These are phyloP conservation scores for Myotis lucifugus DNA, from an alignment of 2,113 vertebrate species.

Conservation along the genomic window DNA sequence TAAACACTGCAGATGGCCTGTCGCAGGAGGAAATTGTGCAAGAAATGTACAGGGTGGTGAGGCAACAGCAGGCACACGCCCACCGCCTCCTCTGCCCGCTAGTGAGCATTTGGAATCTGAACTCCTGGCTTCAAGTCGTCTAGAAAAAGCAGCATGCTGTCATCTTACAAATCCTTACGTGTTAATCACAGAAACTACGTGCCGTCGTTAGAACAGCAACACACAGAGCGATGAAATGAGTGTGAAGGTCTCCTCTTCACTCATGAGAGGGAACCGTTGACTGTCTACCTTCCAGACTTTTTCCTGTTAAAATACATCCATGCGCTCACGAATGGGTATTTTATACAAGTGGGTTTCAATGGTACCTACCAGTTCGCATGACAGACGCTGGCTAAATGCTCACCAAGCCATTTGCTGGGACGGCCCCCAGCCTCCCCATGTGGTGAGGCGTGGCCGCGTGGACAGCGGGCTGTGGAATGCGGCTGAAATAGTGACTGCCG, in stretches of 20 bases:
- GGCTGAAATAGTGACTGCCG: background rate
- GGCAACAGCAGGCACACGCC: accelerated
- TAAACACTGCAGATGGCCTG: background rate
- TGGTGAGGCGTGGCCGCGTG: background rate
- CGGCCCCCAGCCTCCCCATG: background rate
- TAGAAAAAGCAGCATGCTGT: background rate
- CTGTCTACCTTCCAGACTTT: background rate
- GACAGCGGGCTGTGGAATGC: background rate
- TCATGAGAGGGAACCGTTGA: background rate
- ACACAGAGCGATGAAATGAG: background rate
- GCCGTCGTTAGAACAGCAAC: background rate
- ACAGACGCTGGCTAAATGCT: background rate
- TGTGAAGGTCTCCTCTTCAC: background rate
- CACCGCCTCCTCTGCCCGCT: constrained; percentile 77
- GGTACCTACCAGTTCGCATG: accelerated
- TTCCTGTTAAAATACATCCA: background rate
- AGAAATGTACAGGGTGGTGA: accelerated
- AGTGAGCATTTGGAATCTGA: constrained; percentile 10
- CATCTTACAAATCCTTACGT: background rate
- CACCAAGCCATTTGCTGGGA: background rate
- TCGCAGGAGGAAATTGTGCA: constrained; percentile 38
- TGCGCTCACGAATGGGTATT: no score
- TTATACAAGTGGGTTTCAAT: background rate
- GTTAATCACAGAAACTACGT: background rate
- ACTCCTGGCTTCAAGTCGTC: background rate